Conservation (phyloP, 2,888 invertebrate species). For the Mesorhabditis spiculigera region DNA sequence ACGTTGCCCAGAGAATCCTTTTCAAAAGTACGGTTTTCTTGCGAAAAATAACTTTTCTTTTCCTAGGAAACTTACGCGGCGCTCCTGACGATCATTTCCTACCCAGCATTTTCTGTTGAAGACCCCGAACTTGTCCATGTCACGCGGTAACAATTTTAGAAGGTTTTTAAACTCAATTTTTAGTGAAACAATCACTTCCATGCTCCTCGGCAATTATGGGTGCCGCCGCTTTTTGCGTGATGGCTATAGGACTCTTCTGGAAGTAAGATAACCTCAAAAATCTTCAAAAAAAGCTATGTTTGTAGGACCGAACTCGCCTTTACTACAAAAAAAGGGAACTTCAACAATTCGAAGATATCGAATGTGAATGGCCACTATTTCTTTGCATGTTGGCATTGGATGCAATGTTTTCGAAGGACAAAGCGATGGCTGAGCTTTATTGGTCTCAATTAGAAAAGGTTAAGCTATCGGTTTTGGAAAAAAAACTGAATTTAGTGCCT, state of each 20-base stretch:
- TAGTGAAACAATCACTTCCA: constrained; percentile 45
- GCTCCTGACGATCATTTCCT: constrained; percentile 87
- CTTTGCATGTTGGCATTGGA: constrained; percentile 67
- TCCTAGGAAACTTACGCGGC: constrained; percentile 91
- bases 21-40: constrained; percentile 59
- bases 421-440: constrained; percentile 39
- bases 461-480: constrained; percentile 15
- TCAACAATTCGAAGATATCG: constrained; percentile 95
- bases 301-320: constrained; percentile 70
- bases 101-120: constrained; percentile 97
- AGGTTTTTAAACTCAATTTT: neutral
- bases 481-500: neutral
- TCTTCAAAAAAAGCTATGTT: constrained; percentile 9
- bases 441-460: constrained; percentile 49
- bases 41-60: neutral
- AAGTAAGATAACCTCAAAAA: constrained; percentile 61
- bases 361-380: constrained; percentile 73
- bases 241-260: constrained; percentile 81
- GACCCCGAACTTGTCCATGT: constrained; percentile 80
- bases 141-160: constrained; percentile 20
- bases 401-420: constrained; percentile 63
- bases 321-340: constrained; percentile 98
- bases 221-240: constrained; percentile 87
- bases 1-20: constrained; percentile 66
- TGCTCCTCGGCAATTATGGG: constrained; percentile 82